phyloP scores from a whole-genome alignment of 2,888 invertebrate species.

The Thysanoteuthis rhombus region DNA sequence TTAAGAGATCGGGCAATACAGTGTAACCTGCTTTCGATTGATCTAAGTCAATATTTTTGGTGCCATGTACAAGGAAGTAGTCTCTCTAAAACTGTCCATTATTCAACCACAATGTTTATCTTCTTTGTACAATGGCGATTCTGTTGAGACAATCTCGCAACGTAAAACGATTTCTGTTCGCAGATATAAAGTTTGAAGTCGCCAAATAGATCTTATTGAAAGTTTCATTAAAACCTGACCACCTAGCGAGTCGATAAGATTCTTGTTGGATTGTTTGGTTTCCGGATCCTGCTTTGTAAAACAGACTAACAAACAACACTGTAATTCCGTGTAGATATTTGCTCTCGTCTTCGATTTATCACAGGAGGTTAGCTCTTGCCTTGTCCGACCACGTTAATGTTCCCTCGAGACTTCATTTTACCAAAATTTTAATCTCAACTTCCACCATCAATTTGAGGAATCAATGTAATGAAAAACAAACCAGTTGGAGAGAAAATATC shows the following conservation, averaged over 20 bases:
- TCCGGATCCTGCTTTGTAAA: neutral
- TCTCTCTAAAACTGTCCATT: neutral
- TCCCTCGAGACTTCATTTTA: neutral
- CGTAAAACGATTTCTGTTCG: neutral
- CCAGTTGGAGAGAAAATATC: no score
- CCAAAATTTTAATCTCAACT: neutral
- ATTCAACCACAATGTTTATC: neutral
- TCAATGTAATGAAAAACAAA: neutral
- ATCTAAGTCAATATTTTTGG: neutral
- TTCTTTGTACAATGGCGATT: neutral
- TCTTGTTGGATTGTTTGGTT: neutral
- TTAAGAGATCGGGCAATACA: neutral
- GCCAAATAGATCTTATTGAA: neutral
- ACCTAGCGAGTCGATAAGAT: neutral
- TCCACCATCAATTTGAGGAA: neutral
- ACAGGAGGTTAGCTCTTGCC: neutral
- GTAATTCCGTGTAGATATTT: neutral
- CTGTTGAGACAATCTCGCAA: neutral
- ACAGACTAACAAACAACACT: neutral
- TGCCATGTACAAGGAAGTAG: neutral
- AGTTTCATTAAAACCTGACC: neutral
- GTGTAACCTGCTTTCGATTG: neutral
- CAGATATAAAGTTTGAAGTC: constrained; percentile 12
- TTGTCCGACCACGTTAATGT: neutral
- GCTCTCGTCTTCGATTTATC: neutral